Evolutionary conservation across 2,888 invertebrate genomes (phyloP), one percentile per base, ranked within the genome.

Genomic region (Norana najaformis): DNA sequence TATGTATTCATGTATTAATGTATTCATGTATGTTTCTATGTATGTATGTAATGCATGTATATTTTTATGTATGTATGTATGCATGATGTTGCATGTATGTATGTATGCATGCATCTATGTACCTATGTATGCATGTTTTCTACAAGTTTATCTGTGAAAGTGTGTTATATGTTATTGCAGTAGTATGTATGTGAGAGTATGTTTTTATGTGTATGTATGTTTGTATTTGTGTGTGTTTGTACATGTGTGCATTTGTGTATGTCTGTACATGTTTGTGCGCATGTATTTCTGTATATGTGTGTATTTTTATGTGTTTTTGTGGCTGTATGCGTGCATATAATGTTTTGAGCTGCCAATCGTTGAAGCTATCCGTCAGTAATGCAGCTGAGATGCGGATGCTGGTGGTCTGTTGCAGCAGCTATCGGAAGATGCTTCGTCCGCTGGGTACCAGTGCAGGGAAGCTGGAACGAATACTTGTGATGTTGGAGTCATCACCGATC

Each of bases 401-500:
- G 38, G 38, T 39, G 35, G n/a, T 39, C 8, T 37, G 89, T 37
- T 88, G 89, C 38, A 35, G 89, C 39, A 30, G 5, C 69, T 0
- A 11, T n/a, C n/a, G n/a, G 69, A n/a, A 69, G 69, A 69, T 69
- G 69, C n/a, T 69, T 39, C 69, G 53, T 53, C 47, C 8, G n/a
- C 30, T 69, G 30, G n/a, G 69, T 69, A n/a, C 69, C 41, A 35
- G 35, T 69, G 36, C 14, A 88, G 85, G 36, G 90, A 91, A 35
- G 90, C 39, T 37, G 90, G 88, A 35, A 90, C 91, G 82, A 94
- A 94, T 82, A 94, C 94, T 0, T 92, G 92, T 53, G 97, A 97
- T 93, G 97, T 98, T 92, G 98, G 98, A 93, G 98, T 98, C 93
- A 97, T 98, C 94, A 98, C 98, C 91, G 99, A 99, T 95, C 98